Base-by-base conservation (phyloP, 2,113 vertebrate genomes). In the Coturnix japonica region DNA sequence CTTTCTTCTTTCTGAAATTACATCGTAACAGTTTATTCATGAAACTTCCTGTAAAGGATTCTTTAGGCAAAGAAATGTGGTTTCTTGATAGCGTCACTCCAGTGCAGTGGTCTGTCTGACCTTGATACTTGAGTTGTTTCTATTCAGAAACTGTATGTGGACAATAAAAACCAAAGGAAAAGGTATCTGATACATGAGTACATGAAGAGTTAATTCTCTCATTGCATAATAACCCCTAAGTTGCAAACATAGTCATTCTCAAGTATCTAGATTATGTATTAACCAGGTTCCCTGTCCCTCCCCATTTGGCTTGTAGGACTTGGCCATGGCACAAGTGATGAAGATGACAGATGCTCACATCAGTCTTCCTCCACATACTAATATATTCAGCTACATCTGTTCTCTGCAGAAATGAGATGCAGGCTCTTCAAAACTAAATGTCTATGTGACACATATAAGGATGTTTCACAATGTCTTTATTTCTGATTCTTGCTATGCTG, bases 381-480 rank as follows among this genome's bases (percentile, higher is more conserved):
- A 33, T 87, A 19, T 56, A 35, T 23, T 65, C 57, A 39, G 30
- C 74, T 65, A 47, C 26, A n/a, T 18, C 22, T 84, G 33, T 72
- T 14, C 39, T 81, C 13, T 64, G 15, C 59, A 65, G 71, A 70
- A 53, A 37, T 13, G 6, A 26, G 5, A 80, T 11, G 28, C 2
- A 47, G n/a, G 6, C 28, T 78, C 74, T 92, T 71, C 28, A 64
- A 31, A 92, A 71, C 3, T 7, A 6, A 53, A 18, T 72, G 14
- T 56, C 56, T 0, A 0, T 51, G 6, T 53, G 11, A 20, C 75
- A 73, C 6, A 31, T 49, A 64, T 43, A 11, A 33, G 26, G 7
- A 63, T 46, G 14, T 66, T 63, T 81, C 10, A 20, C 18, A 5
- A 70, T 75, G 15, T 76, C 54, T 78, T 12, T 86, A 7, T 64